Percentiles rank a stretch among this genome's conserved stretches.
These are phyloP conservation scores for Tubulanus polymorphus DNA, from an alignment of 2,888 invertebrate species.

Conservation along the genomic window DNA sequence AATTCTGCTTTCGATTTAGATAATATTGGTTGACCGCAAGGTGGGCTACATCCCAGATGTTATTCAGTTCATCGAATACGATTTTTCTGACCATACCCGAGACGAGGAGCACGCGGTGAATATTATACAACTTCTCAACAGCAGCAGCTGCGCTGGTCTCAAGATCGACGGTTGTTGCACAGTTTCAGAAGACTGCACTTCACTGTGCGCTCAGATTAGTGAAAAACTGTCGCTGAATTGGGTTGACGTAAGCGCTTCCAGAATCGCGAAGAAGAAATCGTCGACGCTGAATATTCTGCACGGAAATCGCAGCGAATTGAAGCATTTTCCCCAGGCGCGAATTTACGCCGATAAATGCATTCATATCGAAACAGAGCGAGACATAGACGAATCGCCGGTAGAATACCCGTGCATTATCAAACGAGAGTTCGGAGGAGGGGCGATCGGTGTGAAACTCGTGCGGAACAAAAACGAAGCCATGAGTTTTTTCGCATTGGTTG, in stretches of 20 bases:
- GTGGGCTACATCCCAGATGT: conserved; percentile 18
- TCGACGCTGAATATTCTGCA: no score
- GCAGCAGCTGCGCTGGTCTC: background rate
- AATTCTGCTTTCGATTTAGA: no score
- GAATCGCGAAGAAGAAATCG: conserved; percentile 27
- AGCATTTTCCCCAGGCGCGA: no score
- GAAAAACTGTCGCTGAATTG: conserved; percentile 9
- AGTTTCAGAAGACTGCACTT: background rate
- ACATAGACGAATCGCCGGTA: conserved; percentile 16
- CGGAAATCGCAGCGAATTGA: no score
- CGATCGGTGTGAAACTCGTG: conserved; percentile 28
- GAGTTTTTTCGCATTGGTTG: conserved; percentile 16
- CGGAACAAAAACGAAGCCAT: conserved; percentile 18
- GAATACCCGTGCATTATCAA: conserved; percentile 30
- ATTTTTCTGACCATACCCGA: background rate
- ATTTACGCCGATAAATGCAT: conserved; percentile 21
- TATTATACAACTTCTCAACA: background rate
- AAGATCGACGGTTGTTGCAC: background rate
- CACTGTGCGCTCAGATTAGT: background rate
- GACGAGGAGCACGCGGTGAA: background rate
- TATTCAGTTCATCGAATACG: conserved; percentile 1
- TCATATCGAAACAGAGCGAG: conserved; percentile 12
- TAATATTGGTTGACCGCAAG: conserved; percentile 26
- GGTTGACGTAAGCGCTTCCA: conserved; percentile 15
- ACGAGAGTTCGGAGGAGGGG: conserved; percentile 31